Conservation (phyloP, 1,140 invertebrate species). For the Xylocopa sonorina region DNA sequence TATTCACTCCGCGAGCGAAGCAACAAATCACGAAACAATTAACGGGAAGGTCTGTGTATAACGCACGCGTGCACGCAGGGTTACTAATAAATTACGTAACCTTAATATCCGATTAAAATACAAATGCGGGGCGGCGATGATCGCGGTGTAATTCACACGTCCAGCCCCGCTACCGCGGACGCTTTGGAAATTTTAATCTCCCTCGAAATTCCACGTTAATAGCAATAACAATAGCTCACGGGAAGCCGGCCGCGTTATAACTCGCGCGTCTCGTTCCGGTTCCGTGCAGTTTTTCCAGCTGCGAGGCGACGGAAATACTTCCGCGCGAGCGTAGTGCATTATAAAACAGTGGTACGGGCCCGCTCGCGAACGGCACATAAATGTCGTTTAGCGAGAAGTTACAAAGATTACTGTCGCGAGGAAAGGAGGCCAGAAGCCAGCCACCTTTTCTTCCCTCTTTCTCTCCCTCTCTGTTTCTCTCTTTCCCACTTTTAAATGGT, state of each 20-base stretch:
- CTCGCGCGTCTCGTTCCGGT: not conserved
- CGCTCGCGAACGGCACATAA: not conserved
- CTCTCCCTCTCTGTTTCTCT: no score
- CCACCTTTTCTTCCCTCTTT: not conserved
- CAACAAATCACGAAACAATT: no score
- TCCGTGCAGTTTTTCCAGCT: not conserved
- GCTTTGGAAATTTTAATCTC: not conserved
- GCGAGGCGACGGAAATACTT: not conserved
- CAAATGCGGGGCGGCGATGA: no score
- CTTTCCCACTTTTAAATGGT: not conserved
- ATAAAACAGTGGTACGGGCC: not conserved
- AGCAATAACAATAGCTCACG: no score
- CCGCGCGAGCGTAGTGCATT: not conserved
- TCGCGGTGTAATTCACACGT: no score
- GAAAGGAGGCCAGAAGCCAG: not conserved
- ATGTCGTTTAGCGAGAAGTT: slow-evolving; percentile 11
- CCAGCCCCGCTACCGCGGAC: not conserved
- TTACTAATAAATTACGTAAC: no score
- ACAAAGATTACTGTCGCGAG: slow-evolving; percentile 14
- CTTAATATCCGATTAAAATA: no score
- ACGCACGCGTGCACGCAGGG: no score
- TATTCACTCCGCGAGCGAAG: no score
- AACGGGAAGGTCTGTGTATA: no score
- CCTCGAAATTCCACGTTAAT: not conserved
- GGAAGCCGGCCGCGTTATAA: no score